Evolutionary conservation across 2,888 invertebrate genomes (phyloP).

Genomic region (Polydrusus pterygomalis): DNA sequence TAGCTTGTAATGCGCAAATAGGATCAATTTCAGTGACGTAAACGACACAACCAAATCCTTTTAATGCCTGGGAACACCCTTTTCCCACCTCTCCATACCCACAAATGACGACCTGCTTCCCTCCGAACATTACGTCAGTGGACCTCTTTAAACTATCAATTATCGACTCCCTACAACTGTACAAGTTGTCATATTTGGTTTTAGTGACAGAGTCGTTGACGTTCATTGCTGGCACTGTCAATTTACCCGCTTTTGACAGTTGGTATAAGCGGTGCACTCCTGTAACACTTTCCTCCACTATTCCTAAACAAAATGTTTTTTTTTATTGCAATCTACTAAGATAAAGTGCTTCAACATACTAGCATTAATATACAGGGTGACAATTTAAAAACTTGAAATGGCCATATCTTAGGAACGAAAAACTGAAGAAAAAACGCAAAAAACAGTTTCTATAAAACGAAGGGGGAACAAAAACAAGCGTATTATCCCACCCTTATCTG

Average conservation of each 20-base stretch:
- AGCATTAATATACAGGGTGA: too few species aligned
- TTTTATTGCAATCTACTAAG: too few species aligned
- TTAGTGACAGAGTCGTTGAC: slow-evolving; percentile 99
- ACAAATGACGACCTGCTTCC: slow-evolving; percentile 96
- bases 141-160: slow-evolving; percentile 89
- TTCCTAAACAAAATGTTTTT: slow-evolving; percentile 71
- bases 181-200: slow-evolving; percentile 97
- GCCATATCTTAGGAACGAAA: too few species aligned
- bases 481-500: too few species aligned
- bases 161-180: slow-evolving; percentile 95
- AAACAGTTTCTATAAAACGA: too few species aligned
- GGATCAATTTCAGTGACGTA: slow-evolving; percentile 97
- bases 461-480: too few species aligned
- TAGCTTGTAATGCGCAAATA: slow-evolving; percentile 97
- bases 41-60: slow-evolving; percentile 95
- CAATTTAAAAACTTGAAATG: too few species aligned
- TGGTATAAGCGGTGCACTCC: slow-evolving; percentile 98
- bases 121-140: slow-evolving; percentile 98
- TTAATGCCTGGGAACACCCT: slow-evolving; percentile 95
- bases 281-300: slow-evolving; percentile 98
- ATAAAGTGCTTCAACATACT: too few species aligned
- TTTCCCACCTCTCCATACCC: slow-evolving; percentile 99
- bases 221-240: slow-evolving; percentile 98
- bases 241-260: slow-evolving; percentile 93
- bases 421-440: too few species aligned